Conservation (phyloP, 2,113 vertebrate species). For the Salminus brasiliensis region DNA sequence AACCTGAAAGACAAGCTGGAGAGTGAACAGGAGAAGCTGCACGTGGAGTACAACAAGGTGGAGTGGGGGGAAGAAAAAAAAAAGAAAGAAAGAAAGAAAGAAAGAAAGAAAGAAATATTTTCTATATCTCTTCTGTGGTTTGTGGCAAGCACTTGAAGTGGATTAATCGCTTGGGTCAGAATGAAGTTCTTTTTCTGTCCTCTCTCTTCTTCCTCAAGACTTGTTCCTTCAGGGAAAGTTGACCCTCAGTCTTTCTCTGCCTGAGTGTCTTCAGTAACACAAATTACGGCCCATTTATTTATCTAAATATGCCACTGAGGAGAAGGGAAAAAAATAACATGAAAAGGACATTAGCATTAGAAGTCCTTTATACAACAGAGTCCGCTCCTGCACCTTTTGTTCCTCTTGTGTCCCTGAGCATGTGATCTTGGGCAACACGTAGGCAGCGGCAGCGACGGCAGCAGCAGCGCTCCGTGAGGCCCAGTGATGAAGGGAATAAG, state of each 20-base stretch:
- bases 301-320: neutral
- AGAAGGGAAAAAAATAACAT: neutral
- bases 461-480: conserved; percentile 54
- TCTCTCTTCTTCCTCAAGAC: neutral
- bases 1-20: conserved; percentile 97
- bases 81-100: too few species aligned
- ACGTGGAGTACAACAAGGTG: conserved; percentile 98
- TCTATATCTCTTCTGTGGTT: neutral
- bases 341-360: neutral
- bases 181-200: neutral
- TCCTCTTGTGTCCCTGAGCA: neutral
- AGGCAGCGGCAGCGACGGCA: conserved; percentile 35
- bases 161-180: neutral
- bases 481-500: conserved; percentile 47
- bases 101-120: too few species aligned
- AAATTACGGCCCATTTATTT: neutral
- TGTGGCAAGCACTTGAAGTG: neutral
- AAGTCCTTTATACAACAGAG: neutral
- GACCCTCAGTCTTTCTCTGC: neutral
- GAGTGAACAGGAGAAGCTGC: conserved; percentile 96
- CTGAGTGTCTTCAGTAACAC: neutral
- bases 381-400: neutral
- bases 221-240: neutral
- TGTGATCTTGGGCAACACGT: conserved; percentile 50
- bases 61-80: neutral